phyloP scores from a whole-genome alignment of 1,140 invertebrate species.

The Lutraria rhynchaena region DNA sequence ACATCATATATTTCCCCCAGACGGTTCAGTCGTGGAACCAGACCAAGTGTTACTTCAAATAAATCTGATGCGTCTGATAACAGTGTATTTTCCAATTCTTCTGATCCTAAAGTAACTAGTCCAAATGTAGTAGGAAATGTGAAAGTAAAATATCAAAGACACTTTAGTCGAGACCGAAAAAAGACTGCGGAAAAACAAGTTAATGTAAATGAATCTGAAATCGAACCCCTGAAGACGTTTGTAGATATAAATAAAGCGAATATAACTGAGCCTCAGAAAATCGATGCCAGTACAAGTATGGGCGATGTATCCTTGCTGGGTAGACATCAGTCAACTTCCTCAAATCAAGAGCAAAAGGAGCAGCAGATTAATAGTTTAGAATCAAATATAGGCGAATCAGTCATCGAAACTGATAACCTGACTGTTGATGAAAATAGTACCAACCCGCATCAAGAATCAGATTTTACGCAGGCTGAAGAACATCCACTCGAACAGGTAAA shows the following conservation, averaged over 20 bases:
- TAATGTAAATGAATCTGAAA: too few relatives aligned
- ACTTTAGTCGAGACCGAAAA: conserved; percentile 16
- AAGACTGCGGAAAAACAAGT: not conserved
- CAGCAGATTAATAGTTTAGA: too few relatives aligned
- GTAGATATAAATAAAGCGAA: not conserved
- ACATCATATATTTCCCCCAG: conserved; percentile 38
- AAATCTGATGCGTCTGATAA: conserved; percentile 9
- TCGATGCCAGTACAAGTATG: conserved; percentile 36
- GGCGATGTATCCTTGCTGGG: not conserved
- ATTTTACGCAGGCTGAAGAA: not conserved
- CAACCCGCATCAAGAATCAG: too few relatives aligned
- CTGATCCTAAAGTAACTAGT: not conserved
- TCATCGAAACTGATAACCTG: too few relatives aligned
- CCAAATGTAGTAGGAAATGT: not conserved
- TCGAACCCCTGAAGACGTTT: too few relatives aligned
- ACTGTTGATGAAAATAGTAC: too few relatives aligned
- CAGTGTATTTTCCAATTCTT: not conserved
- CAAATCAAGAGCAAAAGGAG: too few relatives aligned
- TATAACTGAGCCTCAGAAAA: not conserved
- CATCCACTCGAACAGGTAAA: not conserved
- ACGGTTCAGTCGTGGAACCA: conserved; percentile 44
- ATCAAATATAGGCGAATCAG: too few relatives aligned
- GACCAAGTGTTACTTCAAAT: conserved; percentile 42
- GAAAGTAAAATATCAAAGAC: conserved; percentile 13
- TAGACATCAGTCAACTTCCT: not conserved